Conservation (phyloP, 2,888 invertebrate species). For the Macaria notata region DNA sequence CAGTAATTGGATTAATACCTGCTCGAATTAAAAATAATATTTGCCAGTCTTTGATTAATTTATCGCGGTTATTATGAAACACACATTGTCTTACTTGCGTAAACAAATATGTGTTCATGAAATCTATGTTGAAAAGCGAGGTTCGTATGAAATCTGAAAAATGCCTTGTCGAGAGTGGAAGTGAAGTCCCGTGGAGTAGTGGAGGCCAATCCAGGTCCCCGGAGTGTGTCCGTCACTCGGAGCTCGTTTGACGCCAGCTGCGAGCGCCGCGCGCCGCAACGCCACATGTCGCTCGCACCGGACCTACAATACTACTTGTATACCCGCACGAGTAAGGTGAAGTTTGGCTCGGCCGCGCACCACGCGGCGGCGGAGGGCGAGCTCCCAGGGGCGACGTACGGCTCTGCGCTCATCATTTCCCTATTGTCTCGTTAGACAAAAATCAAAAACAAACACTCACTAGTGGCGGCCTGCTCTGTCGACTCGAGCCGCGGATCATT, state of each 20-base stretch:
- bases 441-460: slow-evolving; percentile 80
- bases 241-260: slow-evolving; percentile 81
- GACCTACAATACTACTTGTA: slow-evolving; percentile 52
- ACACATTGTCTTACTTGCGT: too few species aligned
- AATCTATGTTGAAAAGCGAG: too few species aligned
- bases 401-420: slow-evolving; percentile 80
- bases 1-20: slow-evolving; percentile 23
- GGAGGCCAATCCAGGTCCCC: slow-evolving; percentile 74
- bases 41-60: neutral
- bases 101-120: too few species aligned
- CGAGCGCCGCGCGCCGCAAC: slow-evolving; percentile 51
- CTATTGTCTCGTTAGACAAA: slow-evolving; percentile 83
- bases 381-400: slow-evolving; percentile 76
- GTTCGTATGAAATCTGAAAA: slow-evolving; percentile 52
- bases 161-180: slow-evolving; percentile 56
- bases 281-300: slow-evolving; percentile 43
- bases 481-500: slow-evolving; percentile 63
- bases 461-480: slow-evolving; percentile 72
- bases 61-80: neutral
- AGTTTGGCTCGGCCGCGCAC: slow-evolving; percentile 41
- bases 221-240: slow-evolving; percentile 76
- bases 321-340: slow-evolving; percentile 47
- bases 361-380: slow-evolving; percentile 68
- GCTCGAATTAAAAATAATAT: slow-evolving; percentile 3
- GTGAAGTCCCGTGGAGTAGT: slow-evolving; percentile 60